Base-by-base conservation (phyloP, 2,888 invertebrate species). In the Rhagium mordax region DNA sequence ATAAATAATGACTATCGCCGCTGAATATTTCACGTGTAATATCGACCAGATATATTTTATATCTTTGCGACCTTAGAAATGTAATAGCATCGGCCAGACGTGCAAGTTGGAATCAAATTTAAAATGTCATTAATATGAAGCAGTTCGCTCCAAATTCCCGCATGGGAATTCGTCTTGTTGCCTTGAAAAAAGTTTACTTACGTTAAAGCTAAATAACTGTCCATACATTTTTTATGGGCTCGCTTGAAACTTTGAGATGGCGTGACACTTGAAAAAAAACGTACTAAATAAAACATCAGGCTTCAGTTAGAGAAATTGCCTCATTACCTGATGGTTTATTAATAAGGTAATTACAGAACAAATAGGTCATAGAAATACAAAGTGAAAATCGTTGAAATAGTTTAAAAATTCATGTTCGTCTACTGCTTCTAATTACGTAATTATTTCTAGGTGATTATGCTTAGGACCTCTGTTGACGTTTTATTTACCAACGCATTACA, bases 211-310 rank as follows among this genome's bases (percentile, higher is more conserved):
- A 55, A 68, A 67, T 61, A 61, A 62, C 49, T 29, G 20, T 41
- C 48, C 49, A 69, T 72, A 24, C 64, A 72, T 69, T 69, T 68
- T 72, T 72, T 10, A 72, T 49, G 57, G 29, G 20, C 53, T 15
- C 24, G 48, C n/a, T 24, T 49, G 29, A 60, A 68, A 64, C 59
- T 69, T 59, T 29, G 69, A 72, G 62, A 68, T 64, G 47, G 57
- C 72, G 72, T 72, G 69, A 72, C 72, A 68, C 57, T 59, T 65
- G 48, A 51, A 69, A 68, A 33, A 49, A 51, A 13, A 24, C 55
- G 21, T 16, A 47, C 33, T 72, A 64, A 72, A 72, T 72, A 72
- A 72, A 72, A 59, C 29, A 72, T 69, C 55, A 33, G 29, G 41
- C 68, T 47, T 55, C 57, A 59, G 48, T 49, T 47, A 15, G 27